A percentile compares a stretch with the other conserved stretches of the same genome.
phyloP scores from a whole-genome alignment of 2,888 invertebrate genomes.

The Griposia aprilina region DNA sequence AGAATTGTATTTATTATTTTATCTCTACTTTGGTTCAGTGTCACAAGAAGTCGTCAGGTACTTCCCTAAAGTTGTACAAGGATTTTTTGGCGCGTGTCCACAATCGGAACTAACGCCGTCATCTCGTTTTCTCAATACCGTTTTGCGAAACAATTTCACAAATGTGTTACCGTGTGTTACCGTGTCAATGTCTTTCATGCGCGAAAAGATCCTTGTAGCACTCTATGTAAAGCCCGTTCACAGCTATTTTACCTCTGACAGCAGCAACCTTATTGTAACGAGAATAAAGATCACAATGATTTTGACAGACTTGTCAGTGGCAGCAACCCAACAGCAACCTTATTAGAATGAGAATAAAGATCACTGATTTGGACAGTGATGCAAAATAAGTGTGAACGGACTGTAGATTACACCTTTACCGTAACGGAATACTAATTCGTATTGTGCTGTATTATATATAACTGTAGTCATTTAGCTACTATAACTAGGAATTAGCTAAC shows the following conservation, averaged over 20 bases:
- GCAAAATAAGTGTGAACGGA: no score
- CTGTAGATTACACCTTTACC: constrained; percentile 36
- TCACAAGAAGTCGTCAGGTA: constrained; percentile 42
- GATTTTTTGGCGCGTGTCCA: neutral
- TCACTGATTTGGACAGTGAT: no score
- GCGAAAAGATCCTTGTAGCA: neutral
- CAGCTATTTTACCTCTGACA: no score
- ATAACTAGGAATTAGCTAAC: constrained; percentile 69
- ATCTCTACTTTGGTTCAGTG: constrained; percentile 66
- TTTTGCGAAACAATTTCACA: neutral
- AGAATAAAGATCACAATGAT: no score
- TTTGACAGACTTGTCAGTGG: no score
- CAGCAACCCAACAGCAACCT: no score
- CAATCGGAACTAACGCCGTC: neutral
- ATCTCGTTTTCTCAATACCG: neutral
- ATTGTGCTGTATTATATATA: constrained; percentile 49
- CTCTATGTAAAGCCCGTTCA: neutral
- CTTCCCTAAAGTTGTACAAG: constrained; percentile 6
- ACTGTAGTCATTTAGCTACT: constrained; percentile 64
- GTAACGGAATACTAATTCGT: constrained; percentile 53
- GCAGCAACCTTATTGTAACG: no score
- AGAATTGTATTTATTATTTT: constrained; percentile 40
- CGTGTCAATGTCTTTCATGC: neutral
- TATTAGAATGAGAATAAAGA: no score
- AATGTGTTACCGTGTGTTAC: neutral